phyloP scores from a whole-genome alignment of 2,797 vertebrate species.

The Thripadectes ignobilis region DNA sequence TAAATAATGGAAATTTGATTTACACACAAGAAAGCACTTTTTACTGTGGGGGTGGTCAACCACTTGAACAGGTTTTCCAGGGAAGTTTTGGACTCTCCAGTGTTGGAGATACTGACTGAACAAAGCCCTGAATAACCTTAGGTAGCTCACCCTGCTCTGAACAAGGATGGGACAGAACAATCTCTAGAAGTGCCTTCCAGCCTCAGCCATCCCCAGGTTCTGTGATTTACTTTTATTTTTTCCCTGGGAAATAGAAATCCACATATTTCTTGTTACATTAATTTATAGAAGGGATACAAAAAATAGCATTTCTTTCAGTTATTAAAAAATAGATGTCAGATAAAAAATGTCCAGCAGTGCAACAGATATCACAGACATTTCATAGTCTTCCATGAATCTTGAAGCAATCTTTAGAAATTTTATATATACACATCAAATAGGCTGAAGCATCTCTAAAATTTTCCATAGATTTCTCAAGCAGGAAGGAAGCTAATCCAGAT shows the following conservation, averaged over 20 bases:
- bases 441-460: neutral
- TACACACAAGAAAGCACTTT: neutral
- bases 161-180: neutral
- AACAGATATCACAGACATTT: neutral
- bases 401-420: neutral
- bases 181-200: neutral
- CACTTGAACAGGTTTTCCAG: neutral
- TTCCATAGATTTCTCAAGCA: neutral
- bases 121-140: neutral
- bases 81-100: neutral
- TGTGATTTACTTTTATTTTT: neutral
- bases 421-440: neutral
- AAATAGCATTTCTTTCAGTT: neutral
- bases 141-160: neutral
- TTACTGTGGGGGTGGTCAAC: neutral
- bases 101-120: neutral
- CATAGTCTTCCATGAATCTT: neutral
- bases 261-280: neutral
- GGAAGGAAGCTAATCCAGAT: neutral
- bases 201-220: neutral
- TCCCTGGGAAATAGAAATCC: neutral
- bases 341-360: neutral
- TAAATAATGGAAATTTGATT: neutral
- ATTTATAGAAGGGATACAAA: neutral
- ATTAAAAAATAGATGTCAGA: neutral